Evolutionary conservation across 2,888 invertebrate species (phyloP), one percentile per base, ranked within the genome.

Genomic region (Acronicta psi): DNA sequence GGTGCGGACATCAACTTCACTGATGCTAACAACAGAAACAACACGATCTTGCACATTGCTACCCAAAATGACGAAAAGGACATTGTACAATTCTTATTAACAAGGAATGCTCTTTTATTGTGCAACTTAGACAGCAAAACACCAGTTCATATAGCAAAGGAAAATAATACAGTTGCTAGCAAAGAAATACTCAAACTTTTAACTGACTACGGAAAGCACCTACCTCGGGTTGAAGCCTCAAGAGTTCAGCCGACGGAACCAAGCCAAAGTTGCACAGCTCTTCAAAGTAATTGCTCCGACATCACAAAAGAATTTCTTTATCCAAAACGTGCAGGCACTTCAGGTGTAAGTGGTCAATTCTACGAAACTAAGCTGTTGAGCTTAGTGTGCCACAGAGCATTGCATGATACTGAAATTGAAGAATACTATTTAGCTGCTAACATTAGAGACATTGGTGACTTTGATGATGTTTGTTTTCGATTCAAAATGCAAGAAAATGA

Each of bases 391-490:
- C 64, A 79, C 36, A 72, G 80, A 68, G 80, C 81, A 7, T 46
- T 82, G 23, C 77, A 77, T 44, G 75, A 80, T 44, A 51, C 59
- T 11, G 62, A 69, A 11, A 82, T 82, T 51, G 63, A 73, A 46
- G 51, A 73, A 11, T 84, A 73, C 63, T 62, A 72, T 50, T 70
- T 84, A 45, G 84, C 79, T 8, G 75, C 84, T 9, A 84, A 84
- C 42, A 79, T 84, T 36, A 71, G 65, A 40, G 76, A 75, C 11
- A 79, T 84, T 40, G 84, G 84, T 6, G 84, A 79, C 13, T 73
- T 84, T 14, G 84, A 84, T 51, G 84, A 84, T 31, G 62, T 84
- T 13, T 82, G 83, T 45, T 73, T 83, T 20, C 69, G 81, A 62
- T 83, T 69, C 40, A 54, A 73, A 60, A 51, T 79, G 18, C 34